Conservation (phyloP, 1,140 invertebrate genomes). For the Oscheius sp. region DNA sequence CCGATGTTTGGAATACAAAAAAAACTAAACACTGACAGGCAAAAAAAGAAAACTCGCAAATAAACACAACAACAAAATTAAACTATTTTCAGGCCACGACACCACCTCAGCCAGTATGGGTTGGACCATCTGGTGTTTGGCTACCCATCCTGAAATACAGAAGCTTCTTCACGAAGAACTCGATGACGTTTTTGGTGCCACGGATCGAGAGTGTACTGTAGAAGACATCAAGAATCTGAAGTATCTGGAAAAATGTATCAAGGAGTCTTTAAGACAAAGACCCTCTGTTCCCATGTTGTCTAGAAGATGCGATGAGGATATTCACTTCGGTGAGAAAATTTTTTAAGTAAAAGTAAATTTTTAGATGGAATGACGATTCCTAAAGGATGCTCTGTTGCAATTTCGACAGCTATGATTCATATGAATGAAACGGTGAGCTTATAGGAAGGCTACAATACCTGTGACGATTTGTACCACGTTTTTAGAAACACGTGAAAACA, state of each 20-base stretch:
- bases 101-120: slow-evolving; percentile 72
- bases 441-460: neutral
- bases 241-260: slow-evolving; percentile 75
- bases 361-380: neutral
- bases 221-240: slow-evolving; percentile 76
- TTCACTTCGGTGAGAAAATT: neutral
- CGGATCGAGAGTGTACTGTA: neutral
- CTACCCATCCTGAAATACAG: slow-evolving; percentile 65
- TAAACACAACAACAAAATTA: neutral
- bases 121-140: slow-evolving; percentile 63
- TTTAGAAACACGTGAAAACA: no score
- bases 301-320: neutral
- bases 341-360: neutral
- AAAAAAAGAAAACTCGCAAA: no score
- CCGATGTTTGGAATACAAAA: neutral
- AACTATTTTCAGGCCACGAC: slow-evolving; percentile 54
- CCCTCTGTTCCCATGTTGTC: slow-evolving; percentile 61
- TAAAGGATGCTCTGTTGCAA: neutral
- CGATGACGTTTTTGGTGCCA: slow-evolving; percentile 59
- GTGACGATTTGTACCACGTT: no score
- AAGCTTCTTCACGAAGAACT: slow-evolving; percentile 75
- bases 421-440: neutral
- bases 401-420: neutral
- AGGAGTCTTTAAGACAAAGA: slow-evolving; percentile 73
- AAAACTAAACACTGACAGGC: no score